Evolutionary conservation across 2,113 vertebrate species (phyloP).

Genomic region (Chionodraco myersi): DNA sequence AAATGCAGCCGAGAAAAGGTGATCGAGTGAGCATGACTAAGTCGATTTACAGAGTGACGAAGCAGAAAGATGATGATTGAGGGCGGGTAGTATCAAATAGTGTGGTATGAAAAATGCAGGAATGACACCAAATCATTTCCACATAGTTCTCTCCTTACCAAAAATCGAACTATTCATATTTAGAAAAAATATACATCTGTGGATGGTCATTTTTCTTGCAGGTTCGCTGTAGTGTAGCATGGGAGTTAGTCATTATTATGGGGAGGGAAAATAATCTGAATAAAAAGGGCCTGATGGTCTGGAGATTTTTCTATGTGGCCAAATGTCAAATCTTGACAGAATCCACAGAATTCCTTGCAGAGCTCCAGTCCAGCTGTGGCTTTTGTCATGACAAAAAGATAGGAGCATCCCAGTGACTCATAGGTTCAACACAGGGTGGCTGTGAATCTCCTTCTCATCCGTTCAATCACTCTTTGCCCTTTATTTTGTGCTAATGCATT

Average conservation of each 20-base stretch:
- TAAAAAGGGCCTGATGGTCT: slow-evolving; percentile 27
- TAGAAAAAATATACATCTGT: neutral
- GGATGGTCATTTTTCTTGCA: neutral
- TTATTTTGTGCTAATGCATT: neutral
- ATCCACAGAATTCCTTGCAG: slow-evolving; percentile 27
- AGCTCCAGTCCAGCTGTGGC: slow-evolving; percentile 36
- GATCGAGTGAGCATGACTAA: slow-evolving; percentile 46
- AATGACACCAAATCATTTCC: neutral
- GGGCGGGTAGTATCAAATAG: slow-evolving; percentile 16
- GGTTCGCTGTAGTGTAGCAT: neutral
- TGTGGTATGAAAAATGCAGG: neutral
- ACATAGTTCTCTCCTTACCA: neutral
- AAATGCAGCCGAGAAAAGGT: slow-evolving; percentile 24
- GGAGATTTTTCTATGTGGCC: slow-evolving; percentile 25
- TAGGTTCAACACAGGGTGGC: slow-evolving; percentile 2
- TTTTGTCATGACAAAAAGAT: slow-evolving; percentile 41
- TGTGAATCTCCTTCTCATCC: slow-evolving; percentile 6
- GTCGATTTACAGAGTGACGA: slow-evolving; percentile 49
- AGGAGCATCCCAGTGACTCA: slow-evolving; percentile 2
- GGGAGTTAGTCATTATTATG: neutral
- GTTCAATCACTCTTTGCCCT: neutral
- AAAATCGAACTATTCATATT: neutral
- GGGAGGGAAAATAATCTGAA: slow-evolving; percentile 14
- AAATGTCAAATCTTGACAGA: slow-evolving; percentile 46
- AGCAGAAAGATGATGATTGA: slow-evolving; percentile 46